These are phyloP conservation scores for Polypedilum vanderplanki DNA, from an alignment of 1,140 invertebrate genomes.

Conservation along the genomic window DNA sequence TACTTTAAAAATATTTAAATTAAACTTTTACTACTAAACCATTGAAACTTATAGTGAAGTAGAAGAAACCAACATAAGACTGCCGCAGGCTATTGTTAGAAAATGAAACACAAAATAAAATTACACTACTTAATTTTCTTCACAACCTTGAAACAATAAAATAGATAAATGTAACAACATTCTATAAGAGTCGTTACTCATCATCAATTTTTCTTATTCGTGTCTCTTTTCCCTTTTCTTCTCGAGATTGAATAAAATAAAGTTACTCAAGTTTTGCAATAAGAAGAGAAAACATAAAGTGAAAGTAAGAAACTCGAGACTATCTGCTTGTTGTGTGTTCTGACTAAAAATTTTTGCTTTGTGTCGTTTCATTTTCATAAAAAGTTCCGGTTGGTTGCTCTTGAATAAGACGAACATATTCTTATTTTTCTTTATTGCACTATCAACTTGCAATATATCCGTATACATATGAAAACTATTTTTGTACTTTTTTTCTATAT, in stretches of 20 bases:
- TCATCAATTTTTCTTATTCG: not conserved
- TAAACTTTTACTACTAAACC: not conserved
- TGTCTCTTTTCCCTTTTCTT: not conserved
- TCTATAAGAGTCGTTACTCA: not conserved
- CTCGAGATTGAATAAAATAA: not conserved
- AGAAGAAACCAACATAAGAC: too few species aligned
- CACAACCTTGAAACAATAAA: conserved; percentile 14
- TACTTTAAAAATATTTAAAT: conserved; percentile 3
- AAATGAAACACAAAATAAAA: not conserved
- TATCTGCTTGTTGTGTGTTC: not conserved
- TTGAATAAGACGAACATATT: not conserved
- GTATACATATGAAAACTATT: too few species aligned
- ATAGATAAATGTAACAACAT: not conserved
- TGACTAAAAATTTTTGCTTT: not conserved
- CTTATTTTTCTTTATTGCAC: not conserved
- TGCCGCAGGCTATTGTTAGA: not conserved
- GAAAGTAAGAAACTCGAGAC: not conserved
- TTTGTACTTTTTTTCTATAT: too few species aligned
- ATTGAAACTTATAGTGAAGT: not conserved
- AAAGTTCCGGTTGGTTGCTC: not conserved
- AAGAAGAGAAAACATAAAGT: conserved; percentile 15
- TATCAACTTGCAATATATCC: too few species aligned
- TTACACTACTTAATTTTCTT: not conserved
- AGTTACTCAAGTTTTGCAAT: not conserved
- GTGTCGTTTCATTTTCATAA: not conserved